Evolutionary conservation across 2,888 invertebrate genomes (phyloP).

Genomic region (Agapostemon virescens): DNA sequence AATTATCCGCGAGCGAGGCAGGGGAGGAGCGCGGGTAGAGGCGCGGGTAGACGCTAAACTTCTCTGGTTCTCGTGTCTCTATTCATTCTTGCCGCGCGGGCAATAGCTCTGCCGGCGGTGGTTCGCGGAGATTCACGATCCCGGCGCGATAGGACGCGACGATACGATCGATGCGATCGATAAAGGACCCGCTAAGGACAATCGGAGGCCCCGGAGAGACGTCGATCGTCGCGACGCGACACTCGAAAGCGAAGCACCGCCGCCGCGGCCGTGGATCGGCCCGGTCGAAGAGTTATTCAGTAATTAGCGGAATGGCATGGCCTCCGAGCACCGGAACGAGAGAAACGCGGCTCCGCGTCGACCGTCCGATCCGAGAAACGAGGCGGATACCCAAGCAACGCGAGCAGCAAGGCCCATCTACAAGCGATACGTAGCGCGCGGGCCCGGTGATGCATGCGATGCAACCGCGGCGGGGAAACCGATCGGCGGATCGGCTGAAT

Average conservation of each 20-base stretch:
- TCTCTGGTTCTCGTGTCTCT: conserved; percentile 49
- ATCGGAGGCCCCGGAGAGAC: conserved; percentile 49
- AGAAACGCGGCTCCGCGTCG: conserved; percentile 7
- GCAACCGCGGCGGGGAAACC: conserved; percentile 20
- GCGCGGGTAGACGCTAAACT: conserved; percentile 53
- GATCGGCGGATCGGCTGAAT: conserved; percentile 50
- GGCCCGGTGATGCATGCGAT: conserved; percentile 41
- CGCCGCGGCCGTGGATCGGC: not conserved
- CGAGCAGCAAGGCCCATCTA: conserved; percentile 10
- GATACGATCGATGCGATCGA: conserved; percentile 70
- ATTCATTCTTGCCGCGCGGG: conserved; percentile 48
- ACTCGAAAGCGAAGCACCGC: conserved; percentile 54
- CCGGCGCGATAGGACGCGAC: conserved; percentile 66
- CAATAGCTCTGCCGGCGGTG: conserved; percentile 49
- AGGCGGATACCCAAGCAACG: conserved; percentile 33
- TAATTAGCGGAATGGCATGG: conserved; percentile 73
- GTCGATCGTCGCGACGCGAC: conserved; percentile 64
- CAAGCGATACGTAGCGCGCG: conserved; percentile 19
- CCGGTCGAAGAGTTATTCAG: conserved; percentile 68
- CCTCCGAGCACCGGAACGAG: conserved; percentile 4
- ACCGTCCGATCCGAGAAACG: conserved; percentile 49
- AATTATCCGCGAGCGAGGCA: conserved; percentile 68
- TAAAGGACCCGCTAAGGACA: conserved; percentile 55
- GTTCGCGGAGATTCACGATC: conserved; percentile 63
- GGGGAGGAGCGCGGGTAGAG: conserved; percentile 6